Conservation (phyloP, 2,113 vertebrate genomes). For the Mormoops blainvillei region DNA sequence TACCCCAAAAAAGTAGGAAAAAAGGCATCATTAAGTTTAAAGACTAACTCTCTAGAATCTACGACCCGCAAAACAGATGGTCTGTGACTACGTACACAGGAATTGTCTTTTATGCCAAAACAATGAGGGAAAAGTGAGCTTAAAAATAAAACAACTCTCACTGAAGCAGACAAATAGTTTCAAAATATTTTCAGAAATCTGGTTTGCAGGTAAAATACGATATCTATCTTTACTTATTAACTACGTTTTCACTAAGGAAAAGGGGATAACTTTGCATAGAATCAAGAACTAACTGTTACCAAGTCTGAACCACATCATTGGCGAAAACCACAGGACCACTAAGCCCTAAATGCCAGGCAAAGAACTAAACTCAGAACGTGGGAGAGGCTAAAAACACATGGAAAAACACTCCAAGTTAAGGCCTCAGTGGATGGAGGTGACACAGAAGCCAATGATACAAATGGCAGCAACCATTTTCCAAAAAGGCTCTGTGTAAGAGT, state of each 20-base stretch:
- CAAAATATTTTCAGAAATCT: slow-evolving; percentile 41
- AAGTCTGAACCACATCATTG: slow-evolving; percentile 18
- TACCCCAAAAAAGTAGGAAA: background rate
- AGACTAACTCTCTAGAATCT: slow-evolving; percentile 33
- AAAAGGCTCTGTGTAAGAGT: background rate
- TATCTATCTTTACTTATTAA: background rate
- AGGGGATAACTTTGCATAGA: background rate
- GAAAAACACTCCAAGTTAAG: background rate
- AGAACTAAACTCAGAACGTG: background rate
- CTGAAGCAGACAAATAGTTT: slow-evolving; percentile 10
- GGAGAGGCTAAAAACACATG: background rate
- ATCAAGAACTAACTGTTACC: background rate
- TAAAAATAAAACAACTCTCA: background rate
- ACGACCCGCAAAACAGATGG: slow-evolving; percentile 47
- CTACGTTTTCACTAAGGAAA: background rate
- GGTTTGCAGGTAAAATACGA: slow-evolving; percentile 27
- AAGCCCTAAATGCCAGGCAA: background rate
- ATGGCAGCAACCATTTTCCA: background rate
- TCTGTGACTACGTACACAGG: slow-evolving; percentile 21
- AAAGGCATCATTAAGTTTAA: slow-evolving; percentile 30
- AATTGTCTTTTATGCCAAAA: slow-evolving; percentile 49
- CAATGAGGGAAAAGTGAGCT: background rate
- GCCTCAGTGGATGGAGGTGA: background rate
- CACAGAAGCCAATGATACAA: background rate
- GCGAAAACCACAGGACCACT: slow-evolving; percentile 24